phyloP scores from a whole-genome alignment of 2,113 vertebrate genomes.

The Pandion haliaetus region DNA sequence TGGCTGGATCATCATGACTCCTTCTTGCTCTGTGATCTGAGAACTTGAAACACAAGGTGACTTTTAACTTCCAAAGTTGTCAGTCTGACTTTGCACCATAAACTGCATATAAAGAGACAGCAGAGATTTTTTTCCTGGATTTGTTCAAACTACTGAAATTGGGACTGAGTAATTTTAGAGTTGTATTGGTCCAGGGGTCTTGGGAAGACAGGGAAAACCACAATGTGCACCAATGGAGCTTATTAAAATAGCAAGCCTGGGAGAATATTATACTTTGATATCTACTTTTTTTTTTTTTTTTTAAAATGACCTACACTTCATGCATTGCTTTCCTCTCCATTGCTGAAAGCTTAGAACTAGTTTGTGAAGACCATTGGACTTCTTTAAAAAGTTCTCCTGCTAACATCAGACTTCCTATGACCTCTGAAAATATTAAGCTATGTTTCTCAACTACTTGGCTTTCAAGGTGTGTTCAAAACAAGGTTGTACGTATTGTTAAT shows the following conservation, averaged over 20 bases:
- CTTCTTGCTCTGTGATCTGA: neutral
- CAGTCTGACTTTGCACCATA: neutral
- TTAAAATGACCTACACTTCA: neutral
- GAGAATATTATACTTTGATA: neutral
- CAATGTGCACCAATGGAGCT: neutral
- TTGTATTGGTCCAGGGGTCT: neutral
- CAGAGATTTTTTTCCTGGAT: neutral
- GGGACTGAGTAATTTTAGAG: neutral
- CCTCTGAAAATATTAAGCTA: neutral
- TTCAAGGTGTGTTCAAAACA: neutral
- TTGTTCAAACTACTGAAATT: neutral
- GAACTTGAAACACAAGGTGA: neutral
- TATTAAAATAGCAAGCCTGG: neutral
- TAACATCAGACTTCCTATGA: neutral
- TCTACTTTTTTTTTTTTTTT: neutral
- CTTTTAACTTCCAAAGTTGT: neutral
- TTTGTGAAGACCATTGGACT: neutral
- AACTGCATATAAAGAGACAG: neutral
- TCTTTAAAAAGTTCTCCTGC: neutral
- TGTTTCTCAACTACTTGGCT: neutral
- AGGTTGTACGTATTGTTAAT: neutral
- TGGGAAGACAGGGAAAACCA: neutral
- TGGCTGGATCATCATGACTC: neutral
- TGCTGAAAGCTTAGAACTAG: neutral
- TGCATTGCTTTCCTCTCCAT: neutral